Evolutionary conservation across 2,113 vertebrate species (phyloP).

Genomic region (Platysteira castanea): DNA sequence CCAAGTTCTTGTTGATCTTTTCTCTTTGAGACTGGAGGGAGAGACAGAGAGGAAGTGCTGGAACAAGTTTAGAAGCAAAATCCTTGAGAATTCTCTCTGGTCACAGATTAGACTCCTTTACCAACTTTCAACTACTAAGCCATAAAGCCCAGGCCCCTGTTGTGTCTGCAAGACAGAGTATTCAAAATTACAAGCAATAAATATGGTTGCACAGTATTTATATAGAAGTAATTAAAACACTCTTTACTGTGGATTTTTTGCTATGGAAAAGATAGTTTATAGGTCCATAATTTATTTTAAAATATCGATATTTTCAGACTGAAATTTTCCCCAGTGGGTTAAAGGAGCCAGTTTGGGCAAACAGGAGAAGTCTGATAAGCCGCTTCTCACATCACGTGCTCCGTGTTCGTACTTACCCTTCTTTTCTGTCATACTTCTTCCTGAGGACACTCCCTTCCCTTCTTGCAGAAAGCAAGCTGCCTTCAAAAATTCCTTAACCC

Average conservation of each 20-base stretch:
- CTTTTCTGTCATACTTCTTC: background rate
- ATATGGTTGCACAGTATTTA: background rate
- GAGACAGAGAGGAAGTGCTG: background rate
- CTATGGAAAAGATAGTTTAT: background rate
- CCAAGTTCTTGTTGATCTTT: background rate
- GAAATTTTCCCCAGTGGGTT: background rate
- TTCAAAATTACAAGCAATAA: background rate
- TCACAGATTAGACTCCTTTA: background rate
- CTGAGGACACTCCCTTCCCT: accelerated
- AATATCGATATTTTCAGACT: background rate
- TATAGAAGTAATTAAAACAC: background rate
- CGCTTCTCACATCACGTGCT: background rate
- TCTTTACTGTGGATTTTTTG: background rate
- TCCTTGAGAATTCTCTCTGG: background rate
- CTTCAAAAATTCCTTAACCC: background rate
- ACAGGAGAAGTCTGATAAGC: background rate
- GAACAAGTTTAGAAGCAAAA: background rate
- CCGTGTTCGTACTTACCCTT: accelerated
- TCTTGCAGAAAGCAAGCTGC: background rate
- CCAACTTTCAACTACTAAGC: background rate
- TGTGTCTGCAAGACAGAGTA: background rate
- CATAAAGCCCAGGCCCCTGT: background rate
- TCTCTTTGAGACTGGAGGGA: background rate
- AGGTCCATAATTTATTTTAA: background rate
- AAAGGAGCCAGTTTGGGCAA: background rate